Conservation (phyloP, 1,140 invertebrate genomes). For the Saccostrea echinata region DNA sequence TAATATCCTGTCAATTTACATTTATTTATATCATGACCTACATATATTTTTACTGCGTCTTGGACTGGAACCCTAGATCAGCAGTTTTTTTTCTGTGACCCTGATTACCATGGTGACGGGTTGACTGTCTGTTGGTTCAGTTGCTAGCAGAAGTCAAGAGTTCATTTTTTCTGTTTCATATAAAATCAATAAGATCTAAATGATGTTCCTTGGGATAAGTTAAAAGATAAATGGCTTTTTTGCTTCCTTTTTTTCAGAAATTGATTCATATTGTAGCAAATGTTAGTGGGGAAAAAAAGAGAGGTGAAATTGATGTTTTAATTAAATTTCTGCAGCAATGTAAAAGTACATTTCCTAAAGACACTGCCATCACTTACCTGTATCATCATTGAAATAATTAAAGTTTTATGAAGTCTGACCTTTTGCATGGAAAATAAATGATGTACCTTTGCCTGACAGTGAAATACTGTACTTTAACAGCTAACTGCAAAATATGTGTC, state of each 20-base stretch:
- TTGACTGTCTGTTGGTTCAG: constrained; percentile 20
- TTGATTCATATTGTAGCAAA: not conserved
- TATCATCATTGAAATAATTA: no score
- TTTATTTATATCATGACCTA: no score
- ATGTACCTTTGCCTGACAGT: not conserved
- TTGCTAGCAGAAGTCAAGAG: not conserved
- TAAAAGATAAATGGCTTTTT: not conserved
- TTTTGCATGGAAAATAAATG: not conserved
- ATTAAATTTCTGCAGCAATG: not conserved
- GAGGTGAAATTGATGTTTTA: not conserved
- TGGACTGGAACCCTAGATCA: not conserved
- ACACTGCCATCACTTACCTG: no score
- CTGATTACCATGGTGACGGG: not conserved
- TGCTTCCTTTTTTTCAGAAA: not conserved
- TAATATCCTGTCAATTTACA: no score
- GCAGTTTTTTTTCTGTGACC: not conserved
- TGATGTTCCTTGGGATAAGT: not conserved
- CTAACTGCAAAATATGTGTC: not conserved
- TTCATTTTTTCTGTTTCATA: constrained; percentile 16
- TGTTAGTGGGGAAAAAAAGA: not conserved
- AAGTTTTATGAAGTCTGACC: no score
- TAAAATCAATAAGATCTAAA: not conserved
- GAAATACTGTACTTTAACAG: no score
- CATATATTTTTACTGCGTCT: no score
- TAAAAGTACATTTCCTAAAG: not conserved